Conservation (phyloP, 2,113 vertebrate genomes). For the Promerops cafer region DNA sequence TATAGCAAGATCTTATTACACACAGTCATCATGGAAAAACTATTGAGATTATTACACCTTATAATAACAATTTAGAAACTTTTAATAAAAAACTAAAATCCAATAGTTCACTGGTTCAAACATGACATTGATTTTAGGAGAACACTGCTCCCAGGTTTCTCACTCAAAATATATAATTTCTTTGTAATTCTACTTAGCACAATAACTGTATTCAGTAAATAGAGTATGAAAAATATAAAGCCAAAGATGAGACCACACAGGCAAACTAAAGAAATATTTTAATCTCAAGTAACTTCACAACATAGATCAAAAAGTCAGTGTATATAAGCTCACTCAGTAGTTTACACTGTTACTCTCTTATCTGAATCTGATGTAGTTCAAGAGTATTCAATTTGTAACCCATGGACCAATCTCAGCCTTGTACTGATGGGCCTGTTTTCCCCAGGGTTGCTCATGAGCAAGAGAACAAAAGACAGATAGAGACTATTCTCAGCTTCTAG, state of each 20-base stretch:
- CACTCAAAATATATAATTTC: neutral
- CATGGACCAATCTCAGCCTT: neutral
- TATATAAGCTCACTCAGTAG: neutral
- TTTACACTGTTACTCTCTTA: neutral
- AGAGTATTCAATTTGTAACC: neutral
- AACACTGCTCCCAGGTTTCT: neutral
- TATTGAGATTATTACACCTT: neutral
- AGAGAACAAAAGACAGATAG: neutral
- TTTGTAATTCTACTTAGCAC: fast-evolving
- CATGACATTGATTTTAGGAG: neutral
- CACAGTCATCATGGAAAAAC: neutral
- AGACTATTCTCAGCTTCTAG: neutral
- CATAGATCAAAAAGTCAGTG: neutral
- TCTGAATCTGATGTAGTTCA: neutral
- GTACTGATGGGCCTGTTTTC: neutral
- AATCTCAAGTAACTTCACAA: neutral
- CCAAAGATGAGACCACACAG: neutral
- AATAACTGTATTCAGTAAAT: neutral
- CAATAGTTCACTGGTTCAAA: neutral
- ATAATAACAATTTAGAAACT: neutral
- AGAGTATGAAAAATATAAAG: neutral
- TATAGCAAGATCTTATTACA: neutral
- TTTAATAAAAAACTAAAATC: neutral
- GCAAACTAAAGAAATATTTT: neutral
- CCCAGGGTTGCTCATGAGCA: neutral